Percentiles rank a stretch among this genome's conserved stretches.
Conservation (phyloP, 2,113 vertebrate species). For the Cyphomyrus plagiostoma region DNA sequence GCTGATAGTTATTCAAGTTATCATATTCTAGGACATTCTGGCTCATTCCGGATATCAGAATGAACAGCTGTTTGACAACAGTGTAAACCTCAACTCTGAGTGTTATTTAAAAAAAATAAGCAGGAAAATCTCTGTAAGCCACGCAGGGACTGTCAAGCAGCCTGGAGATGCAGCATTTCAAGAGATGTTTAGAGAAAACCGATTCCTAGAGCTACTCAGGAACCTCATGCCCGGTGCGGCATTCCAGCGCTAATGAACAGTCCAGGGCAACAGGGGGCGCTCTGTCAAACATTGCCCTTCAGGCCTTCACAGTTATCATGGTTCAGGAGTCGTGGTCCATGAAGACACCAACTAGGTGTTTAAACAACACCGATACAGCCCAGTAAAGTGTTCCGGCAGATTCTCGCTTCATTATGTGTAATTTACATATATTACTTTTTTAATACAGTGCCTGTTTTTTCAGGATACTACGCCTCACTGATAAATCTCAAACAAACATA, state of each 20-base stretch:
- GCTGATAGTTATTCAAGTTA: not conserved
- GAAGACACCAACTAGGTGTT: not conserved
- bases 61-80: not conserved
- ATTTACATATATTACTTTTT: constrained; percentile 8
- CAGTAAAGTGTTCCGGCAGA: not conserved
- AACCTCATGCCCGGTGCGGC: not conserved
- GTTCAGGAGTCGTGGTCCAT: not conserved
- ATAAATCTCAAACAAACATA: constrained; percentile 6
- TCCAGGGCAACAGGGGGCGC: not conserved
- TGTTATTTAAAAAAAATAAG: not conserved
- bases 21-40: not conserved
- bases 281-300: not conserved
- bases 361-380: not conserved
- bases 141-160: not conserved
- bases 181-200: not conserved
- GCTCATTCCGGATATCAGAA: not conserved
- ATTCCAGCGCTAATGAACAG: not conserved
- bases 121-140: not conserved
- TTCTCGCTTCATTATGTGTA: not conserved
- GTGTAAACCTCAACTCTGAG: not conserved
- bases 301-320: not conserved
- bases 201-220: not conserved
- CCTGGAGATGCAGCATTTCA: not conserved
- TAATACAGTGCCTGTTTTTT: constrained; percentile 1
- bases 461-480: not conserved